These are phyloP conservation scores for Phacellophora camtschatica DNA, from an alignment of 30 jellyfish, hydroid and myxozoan genomes.

Conservation along the genomic window DNA sequence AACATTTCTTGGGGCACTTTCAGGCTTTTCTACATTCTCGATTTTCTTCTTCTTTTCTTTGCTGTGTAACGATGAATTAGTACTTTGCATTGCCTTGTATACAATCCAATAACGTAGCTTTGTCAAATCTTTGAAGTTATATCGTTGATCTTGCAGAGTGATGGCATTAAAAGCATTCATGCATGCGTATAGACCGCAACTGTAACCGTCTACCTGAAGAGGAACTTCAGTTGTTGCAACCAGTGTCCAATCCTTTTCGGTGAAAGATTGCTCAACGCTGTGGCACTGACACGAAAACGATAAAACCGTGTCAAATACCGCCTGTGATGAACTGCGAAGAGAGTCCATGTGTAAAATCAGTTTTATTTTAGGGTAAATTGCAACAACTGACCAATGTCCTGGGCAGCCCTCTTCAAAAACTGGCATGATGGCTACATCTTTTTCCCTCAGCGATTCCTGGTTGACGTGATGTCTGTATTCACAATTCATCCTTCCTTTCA, in stretches of 20 bases:
- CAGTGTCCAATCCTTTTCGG: background rate
- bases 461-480: background rate
- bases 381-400: background rate
- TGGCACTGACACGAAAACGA: background rate
- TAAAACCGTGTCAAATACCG: background rate
- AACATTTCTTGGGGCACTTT: background rate
- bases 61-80: background rate
- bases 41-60: background rate
- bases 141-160: background rate
- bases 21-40: background rate
- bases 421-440: background rate
- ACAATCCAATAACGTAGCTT: background rate
- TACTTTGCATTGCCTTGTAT: background rate
- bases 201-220: background rate
- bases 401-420: background rate
- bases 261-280: background rate
- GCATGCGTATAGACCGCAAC: background rate
- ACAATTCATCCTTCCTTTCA: background rate
- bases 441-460: background rate
- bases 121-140: background rate
- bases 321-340: background rate
- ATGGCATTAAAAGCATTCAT: background rate
- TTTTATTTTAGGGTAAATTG: background rate
- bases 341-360: background rate
- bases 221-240: background rate